These are phyloP conservation scores for Drosophila parthenogenetica DNA, from an alignment of 2,888 invertebrate genomes.

Conservation along the genomic window DNA sequence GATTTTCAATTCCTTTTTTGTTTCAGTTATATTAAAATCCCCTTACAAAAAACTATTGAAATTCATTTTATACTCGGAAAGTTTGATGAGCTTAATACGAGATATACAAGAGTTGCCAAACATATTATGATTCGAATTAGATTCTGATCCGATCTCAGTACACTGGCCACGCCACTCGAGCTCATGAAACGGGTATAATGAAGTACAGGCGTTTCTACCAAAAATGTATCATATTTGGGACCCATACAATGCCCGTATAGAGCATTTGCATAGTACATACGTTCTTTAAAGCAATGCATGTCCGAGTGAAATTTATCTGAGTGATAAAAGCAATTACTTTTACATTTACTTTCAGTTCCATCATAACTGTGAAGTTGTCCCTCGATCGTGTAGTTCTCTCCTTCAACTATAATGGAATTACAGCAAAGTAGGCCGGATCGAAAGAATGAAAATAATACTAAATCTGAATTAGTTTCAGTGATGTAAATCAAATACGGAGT, in stretches of 20 bases:
- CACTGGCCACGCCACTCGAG: background rate
- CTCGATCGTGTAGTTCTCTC: background rate
- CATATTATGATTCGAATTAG: background rate
- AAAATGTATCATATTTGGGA: accelerated
- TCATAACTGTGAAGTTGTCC: background rate
- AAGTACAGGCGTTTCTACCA: background rate
- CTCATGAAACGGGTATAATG: slow-evolving; percentile 5
- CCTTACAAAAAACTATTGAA: too few species aligned
- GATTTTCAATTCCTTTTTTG: background rate
- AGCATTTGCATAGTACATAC: slow-evolving; percentile 11
- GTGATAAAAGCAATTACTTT: background rate
- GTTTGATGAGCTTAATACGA: background rate
- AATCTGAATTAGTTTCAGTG: background rate
- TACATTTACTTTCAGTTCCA: too few species aligned
- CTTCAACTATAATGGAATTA: background rate
- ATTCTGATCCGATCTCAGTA: background rate
- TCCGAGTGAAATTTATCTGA: slow-evolving; percentile 9
- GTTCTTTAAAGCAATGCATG: slow-evolving; percentile 15
- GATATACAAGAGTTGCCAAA: background rate
- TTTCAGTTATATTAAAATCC: background rate
- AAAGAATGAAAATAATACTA: slow-evolving; percentile 15
- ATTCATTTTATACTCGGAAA: too few species aligned
- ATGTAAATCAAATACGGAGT: slow-evolving; percentile 14
- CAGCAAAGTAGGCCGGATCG: background rate
- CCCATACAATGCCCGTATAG: background rate